Base-by-base conservation (phyloP, 2,797 vertebrate genomes). In the Lepilemur ruficaudatus region DNA sequence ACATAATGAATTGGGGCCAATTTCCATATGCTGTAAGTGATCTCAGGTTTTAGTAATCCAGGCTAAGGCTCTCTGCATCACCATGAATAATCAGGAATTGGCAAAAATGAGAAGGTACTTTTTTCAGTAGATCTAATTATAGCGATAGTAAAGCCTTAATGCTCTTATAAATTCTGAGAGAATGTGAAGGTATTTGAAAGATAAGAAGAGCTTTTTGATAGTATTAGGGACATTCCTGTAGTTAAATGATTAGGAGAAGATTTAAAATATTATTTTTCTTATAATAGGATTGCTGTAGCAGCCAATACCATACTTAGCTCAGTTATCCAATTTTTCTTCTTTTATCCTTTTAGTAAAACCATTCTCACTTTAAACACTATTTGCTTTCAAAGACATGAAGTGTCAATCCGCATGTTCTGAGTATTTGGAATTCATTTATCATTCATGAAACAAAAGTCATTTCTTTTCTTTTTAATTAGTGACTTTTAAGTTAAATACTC, bases 191-290 rank as follows among this genome's bases (percentile, higher is more conserved):
- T 91, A 94, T 96, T 94, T 89, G 59, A 91, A 82, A 97, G 97
- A 97, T 97, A 97, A 97, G 78, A 85, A 88, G 50, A 93, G 80
- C 61, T 96, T 97, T 97, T 93, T 97, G 65, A 98, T 97, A 96
- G 85, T 75, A 96, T 97, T 96, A 97, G 38, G 75, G 61, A 50
- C 86, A 95, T 92, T 95, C 80, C 84, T 96, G 25, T 93, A 94
- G 89, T 90, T 83, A 96, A 97, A 87, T 96, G 91, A 96, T 97
- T 95, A 96, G 82, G 25, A 50, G 28, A 75, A 95, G 78, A 91
- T 94, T 97, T 95, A 95, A 93, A 97, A 95, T 93, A 96, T 90
- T 93, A 88, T 95, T 96, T 93, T 88, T 92, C 86, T 95, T 65
- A 84, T 97, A 97, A 97, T 96, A 95, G 72, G 94, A 97, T 96